These are phyloP conservation scores for Drosophila tsacasi DNA, from an alignment of 1,140 invertebrate genomes.

Conservation along the genomic window DNA sequence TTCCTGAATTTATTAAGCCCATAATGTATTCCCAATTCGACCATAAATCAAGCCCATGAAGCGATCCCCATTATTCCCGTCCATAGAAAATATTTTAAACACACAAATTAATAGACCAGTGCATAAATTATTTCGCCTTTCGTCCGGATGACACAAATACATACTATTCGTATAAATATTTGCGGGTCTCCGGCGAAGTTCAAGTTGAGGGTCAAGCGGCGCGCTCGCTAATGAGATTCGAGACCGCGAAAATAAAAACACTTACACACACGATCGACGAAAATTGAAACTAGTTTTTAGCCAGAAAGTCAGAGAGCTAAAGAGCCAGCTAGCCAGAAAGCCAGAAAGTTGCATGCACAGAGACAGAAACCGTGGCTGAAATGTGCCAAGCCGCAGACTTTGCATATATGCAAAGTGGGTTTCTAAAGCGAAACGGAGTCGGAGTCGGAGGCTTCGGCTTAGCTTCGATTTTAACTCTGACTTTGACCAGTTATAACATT, in stretches of 20 bases:
- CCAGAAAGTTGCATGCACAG: conserved; percentile 50
- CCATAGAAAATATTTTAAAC: conserved; percentile 14
- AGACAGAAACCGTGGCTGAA: conserved; percentile 36
- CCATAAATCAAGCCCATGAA: conserved; percentile 27
- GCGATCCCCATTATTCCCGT: conserved; percentile 8
- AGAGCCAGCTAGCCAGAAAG: conserved; percentile 15
- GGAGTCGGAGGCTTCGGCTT: conserved; percentile 14
- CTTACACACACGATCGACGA: conserved; percentile 37
- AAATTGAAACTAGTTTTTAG: conserved; percentile 68
- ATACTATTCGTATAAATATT: conserved; percentile 28
- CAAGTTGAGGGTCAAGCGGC: conserved; percentile 72
- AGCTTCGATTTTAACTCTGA: conserved; percentile 27
- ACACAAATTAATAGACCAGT: conserved; percentile 42
- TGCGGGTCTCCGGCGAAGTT: conserved; percentile 54
- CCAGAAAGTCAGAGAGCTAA: conserved; percentile 24
- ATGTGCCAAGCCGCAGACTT: conserved; percentile 53
- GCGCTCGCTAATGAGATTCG: conserved; percentile 67
- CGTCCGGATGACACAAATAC: conserved; percentile 35
- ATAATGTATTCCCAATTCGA: conserved; percentile 15
- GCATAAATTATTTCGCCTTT: conserved; percentile 44
- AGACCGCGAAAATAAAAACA: conserved; percentile 50
- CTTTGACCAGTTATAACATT: conserved; percentile 81
- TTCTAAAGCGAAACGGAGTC: conserved; percentile 71
- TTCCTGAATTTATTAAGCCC: conserved; percentile 17
- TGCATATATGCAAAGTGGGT: conserved; percentile 74